Conservation (phyloP, 2,797 vertebrate species). For the Pelobates cultripes region DNA sequence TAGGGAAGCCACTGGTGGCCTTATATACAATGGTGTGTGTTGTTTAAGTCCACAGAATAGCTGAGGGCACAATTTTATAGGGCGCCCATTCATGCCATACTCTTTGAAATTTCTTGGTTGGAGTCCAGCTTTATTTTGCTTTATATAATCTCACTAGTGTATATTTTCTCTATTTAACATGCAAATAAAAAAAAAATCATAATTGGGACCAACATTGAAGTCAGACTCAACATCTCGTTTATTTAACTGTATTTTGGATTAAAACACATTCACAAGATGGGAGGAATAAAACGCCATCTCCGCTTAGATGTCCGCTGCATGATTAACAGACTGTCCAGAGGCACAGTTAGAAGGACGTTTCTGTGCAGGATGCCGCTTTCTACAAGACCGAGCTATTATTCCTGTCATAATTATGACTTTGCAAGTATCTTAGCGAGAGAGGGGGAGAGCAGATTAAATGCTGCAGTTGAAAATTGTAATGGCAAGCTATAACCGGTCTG, state of each 20-base stretch:
- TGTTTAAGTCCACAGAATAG: too few relatives aligned
- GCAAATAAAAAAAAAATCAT: too few relatives aligned
- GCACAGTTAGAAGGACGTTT: slow-evolving; percentile 18
- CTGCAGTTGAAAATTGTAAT: slow-evolving; percentile 44
- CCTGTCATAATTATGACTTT: slow-evolving; percentile 49
- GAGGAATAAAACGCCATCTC: slow-evolving; percentile 4
- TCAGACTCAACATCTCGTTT: neutral
- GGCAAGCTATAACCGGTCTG: slow-evolving; percentile 19
- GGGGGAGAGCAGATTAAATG: slow-evolving; percentile 39
- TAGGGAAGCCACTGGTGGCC: too few relatives aligned
- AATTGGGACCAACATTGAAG: neutral
- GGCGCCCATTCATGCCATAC: too few relatives aligned
- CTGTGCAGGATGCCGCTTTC: slow-evolving; percentile 30
- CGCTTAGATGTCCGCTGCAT: neutral
- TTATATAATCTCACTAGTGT: too few relatives aligned
- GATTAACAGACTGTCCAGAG: slow-evolving; percentile 48
- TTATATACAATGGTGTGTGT: too few relatives aligned
- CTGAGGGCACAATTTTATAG: too few relatives aligned
- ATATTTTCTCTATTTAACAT: too few relatives aligned
- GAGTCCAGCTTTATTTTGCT: too few relatives aligned
- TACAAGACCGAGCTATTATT: slow-evolving; percentile 42
- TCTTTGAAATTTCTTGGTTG: too few relatives aligned
- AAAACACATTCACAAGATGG: neutral
- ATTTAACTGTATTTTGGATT: slow-evolving; percentile 5
- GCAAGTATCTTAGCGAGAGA: slow-evolving; percentile 3